Evolutionary conservation across 2,888 invertebrate species (phyloP), one percentile per base, ranked within the genome.

Genomic region (Drosophila seclusa): DNA sequence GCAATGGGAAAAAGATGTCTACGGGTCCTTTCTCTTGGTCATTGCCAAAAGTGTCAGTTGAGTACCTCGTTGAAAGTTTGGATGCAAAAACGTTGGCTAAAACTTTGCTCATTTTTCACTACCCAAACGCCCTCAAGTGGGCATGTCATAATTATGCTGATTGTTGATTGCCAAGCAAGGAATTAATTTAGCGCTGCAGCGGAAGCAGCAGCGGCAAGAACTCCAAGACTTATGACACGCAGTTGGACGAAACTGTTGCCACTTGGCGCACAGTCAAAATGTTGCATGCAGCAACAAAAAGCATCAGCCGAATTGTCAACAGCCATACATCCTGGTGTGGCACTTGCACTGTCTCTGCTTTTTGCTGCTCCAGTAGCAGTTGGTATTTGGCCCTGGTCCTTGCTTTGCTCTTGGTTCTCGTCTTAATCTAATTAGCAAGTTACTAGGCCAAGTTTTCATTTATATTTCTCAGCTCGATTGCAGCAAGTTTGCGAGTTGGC

Each of bases 111-210:
- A 82, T 83, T 83, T 83, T 83, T 83, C 84, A 83, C 82, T 72
- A 54, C 49, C 52, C 64, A 53, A 52, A 52, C 67, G 70, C 73
- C 73, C 66, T 61, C 34, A 53, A 64, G 68, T 64, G 55, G 82
- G 86, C 81, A 81, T 86, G 83, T 83, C 83, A 74, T 70, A 84
- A 87, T 87, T 87, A 87, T 87, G 84, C 76, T 83, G 83, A 86
- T 87, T 86, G 83, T 82, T 76, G 76, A 76, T 81, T 86, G 83
- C 82, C 76, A 73, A 74, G 86, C 83, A 83, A 83, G 87, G 78
- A 84, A 84, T 83, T 87, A 84, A 84, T 84, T 87, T 87, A 76
- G 83, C 71, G 71, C 84, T 73, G 76, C 80, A 66, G 61, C 57
- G 72, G 32, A 55, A 66, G 36, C 60, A 61, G 34, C 52, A 60